These are phyloP conservation scores for Rousettus leschenaultii DNA, from an alignment of 2,113 vertebrate genomes.

Conservation along the genomic window DNA sequence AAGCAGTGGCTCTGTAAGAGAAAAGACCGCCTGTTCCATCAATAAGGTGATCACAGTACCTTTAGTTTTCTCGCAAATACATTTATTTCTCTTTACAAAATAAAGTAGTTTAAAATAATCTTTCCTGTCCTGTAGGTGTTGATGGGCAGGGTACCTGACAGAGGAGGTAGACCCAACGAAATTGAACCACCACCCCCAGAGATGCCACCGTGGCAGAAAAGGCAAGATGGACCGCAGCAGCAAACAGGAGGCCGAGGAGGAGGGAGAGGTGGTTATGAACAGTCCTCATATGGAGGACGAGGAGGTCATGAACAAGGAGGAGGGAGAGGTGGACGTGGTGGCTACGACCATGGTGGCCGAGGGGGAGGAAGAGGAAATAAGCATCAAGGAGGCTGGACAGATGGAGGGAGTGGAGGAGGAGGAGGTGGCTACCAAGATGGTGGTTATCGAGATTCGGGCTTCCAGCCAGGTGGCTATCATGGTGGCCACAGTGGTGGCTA, in stretches of 20 bases:
- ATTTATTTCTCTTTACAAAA: not conserved
- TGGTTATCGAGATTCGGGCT: slow-evolving; percentile 84
- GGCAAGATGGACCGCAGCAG: slow-evolving; percentile 91
- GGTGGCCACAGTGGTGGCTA: slow-evolving; percentile 83
- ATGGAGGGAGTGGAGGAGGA: slow-evolving; percentile 84
- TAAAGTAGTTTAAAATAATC: not conserved
- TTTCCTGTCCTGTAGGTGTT: slow-evolving; percentile 85
- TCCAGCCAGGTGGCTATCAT: slow-evolving; percentile 83
- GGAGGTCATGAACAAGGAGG: slow-evolving; percentile 88
- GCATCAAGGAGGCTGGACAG: slow-evolving; percentile 90
- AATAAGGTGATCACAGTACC: slow-evolving; percentile 88
- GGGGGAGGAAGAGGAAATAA: slow-evolving; percentile 89
- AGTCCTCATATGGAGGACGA: slow-evolving; percentile 88
- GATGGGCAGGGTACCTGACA: slow-evolving; percentile 97
- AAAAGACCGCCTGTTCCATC: slow-evolving; percentile 96
- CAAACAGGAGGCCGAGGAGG: slow-evolving; percentile 88
- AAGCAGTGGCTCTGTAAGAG: slow-evolving; percentile 93
- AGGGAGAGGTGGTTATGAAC: slow-evolving; percentile 86
- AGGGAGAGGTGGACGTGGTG: slow-evolving; percentile 84
- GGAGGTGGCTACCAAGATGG: slow-evolving; percentile 83
- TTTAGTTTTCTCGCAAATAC: not conserved
- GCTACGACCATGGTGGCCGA: slow-evolving; percentile 85
- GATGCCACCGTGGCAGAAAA: slow-evolving; percentile 99
- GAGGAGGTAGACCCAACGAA: slow-evolving; percentile 97
- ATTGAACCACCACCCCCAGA: slow-evolving; percentile 97